Conservation (phyloP, 1,140 invertebrate species). For the Bombus impatiens region DNA sequence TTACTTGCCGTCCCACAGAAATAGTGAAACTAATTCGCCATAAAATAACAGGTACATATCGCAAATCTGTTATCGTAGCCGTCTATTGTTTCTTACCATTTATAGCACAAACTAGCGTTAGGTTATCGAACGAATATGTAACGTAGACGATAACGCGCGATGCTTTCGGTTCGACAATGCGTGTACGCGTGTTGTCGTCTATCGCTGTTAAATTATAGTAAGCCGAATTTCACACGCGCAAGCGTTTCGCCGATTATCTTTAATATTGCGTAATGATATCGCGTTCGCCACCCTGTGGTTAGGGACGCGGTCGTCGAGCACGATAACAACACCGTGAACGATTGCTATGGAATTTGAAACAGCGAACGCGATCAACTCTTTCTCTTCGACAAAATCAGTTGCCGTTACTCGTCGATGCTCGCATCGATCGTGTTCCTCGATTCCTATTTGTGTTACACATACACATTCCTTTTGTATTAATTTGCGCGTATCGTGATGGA, state of each 20-base stretch:
- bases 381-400: neutral
- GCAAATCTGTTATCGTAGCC: neutral
- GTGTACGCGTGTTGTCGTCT: neutral
- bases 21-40: neutral
- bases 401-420: neutral
- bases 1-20: too few species aligned
- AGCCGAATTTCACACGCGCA: slow-evolving; percentile 7
- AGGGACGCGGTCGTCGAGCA: too few species aligned
- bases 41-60: neutral
- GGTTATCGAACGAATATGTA: slow-evolving; percentile 52
- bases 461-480: slow-evolving; percentile 30
- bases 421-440: slow-evolving; percentile 11
- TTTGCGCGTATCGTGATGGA: neutral
- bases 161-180: neutral
- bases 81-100: neutral
- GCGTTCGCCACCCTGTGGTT: neutral
- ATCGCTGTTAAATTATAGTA: slow-evolving; percentile 17
- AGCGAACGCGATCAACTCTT: neutral
- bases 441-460: slow-evolving; percentile 12
- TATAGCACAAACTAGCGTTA: slow-evolving; percentile 50
- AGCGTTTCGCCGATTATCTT: slow-evolving; percentile 2
- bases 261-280: neutral
- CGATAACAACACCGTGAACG: neutral
- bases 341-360: neutral
- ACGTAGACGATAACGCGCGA: slow-evolving; percentile 33